phyloP scores from a whole-genome alignment of 1,140 invertebrate genomes.

The Brachystomella parvula region DNA sequence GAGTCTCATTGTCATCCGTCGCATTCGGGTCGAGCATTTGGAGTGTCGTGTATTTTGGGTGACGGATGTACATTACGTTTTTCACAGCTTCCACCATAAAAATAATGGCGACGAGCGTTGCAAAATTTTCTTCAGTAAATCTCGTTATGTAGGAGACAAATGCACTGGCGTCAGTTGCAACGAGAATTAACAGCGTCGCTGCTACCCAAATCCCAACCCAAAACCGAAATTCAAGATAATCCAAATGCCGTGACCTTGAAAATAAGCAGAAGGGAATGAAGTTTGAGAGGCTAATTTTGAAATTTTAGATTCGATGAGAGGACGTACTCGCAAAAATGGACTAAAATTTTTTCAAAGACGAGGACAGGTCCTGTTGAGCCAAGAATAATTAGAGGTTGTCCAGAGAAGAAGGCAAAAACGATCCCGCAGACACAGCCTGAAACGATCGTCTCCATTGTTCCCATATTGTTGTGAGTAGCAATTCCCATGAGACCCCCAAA shows the following conservation, averaged over 20 bases:
- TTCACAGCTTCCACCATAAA: slow-evolving; percentile 44
- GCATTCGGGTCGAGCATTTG: background rate
- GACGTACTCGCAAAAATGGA: slow-evolving; percentile 42
- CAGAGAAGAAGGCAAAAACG: slow-evolving; percentile 45
- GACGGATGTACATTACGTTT: slow-evolving; percentile 36
- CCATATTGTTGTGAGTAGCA: slow-evolving; percentile 41
- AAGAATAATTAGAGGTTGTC: slow-evolving; percentile 48
- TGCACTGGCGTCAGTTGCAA: slow-evolving; percentile 43
- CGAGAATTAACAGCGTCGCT: slow-evolving; percentile 43
- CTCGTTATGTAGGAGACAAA: slow-evolving; percentile 43
- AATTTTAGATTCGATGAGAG: slow-evolving; percentile 11
- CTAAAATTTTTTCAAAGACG: slow-evolving; percentile 46
- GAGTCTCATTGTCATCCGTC: background rate
- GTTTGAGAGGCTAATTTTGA: background rate
- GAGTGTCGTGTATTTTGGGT: background rate
- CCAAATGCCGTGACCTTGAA: slow-evolving; percentile 39
- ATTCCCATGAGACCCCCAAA: slow-evolving; percentile 47
- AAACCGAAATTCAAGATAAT: slow-evolving; percentile 43
- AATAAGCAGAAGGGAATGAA: slow-evolving; percentile 4
- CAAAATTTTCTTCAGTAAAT: slow-evolving; percentile 48
- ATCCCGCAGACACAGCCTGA: slow-evolving; percentile 44
- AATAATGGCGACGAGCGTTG: slow-evolving; percentile 44
- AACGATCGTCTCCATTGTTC: slow-evolving; percentile 45
- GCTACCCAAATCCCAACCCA: slow-evolving; percentile 47
- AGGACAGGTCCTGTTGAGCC: slow-evolving; percentile 47